Evolutionary conservation across 2,888 invertebrate species (phyloP), one percentile per base, ranked within the genome.

Genomic region (Flexamia atlantica): DNA sequence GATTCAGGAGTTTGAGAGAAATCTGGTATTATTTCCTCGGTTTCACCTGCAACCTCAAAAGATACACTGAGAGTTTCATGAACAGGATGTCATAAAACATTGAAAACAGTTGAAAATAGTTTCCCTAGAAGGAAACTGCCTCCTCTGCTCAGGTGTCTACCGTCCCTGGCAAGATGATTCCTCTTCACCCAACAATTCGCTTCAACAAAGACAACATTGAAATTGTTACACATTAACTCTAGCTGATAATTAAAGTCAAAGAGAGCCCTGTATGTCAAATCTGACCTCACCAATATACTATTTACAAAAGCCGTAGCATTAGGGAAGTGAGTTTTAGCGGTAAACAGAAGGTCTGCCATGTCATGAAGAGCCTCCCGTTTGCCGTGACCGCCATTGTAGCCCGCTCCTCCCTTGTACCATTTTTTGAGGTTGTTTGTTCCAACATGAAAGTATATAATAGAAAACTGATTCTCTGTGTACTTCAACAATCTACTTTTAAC

Each of bases 321-420:
- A n/a, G 76, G 50, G 50, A 76, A 76, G n/a, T 50, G 1, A 50
- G 46, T 23, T 17, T 50, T 76, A 14, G 50, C 28, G 0, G 76
- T 76, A 20, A 46, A 76, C 76, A 76, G 28, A 9, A 76, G 28
- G 28, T 76, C 76, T 2, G 76, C 76, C 76, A 76, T 46, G 25
- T 23, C 25, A 20, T 50, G 76, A 28, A 76, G 76, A 25, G 76
- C 76, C 17, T 76, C 76, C 0, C 76, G 10, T 20, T 76, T 76
- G 0, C 76, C 76, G 36, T 76, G 76, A 17, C 76, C 50, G 4
- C 50, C 50, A 25, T 76, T 76, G 28, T 76, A 76, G 3, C 76
- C 50, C 4, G 76, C 14, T 10, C 50, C 14, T 50, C 76, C 76
- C 76, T 20, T 42, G 28, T 76, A 50, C 1, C 23, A 9, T 20